Base-by-base conservation (phyloP, 2,797 vertebrate genomes). In the Lithobates sylvaticus region DNA sequence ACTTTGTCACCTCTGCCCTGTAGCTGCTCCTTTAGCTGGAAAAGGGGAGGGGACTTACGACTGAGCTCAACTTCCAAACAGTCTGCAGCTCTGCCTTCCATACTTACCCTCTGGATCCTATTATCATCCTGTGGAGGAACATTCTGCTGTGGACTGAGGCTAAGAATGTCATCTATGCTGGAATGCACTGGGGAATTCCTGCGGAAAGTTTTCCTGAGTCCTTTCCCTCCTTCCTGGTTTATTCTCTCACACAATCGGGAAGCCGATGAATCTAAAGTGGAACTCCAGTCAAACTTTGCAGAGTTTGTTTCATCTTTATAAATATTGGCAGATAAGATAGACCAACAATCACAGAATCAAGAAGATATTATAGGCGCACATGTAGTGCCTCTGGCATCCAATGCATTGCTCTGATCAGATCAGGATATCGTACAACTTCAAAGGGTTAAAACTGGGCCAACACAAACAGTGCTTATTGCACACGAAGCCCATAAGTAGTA, bases 1-100 rank as follows among this genome's bases (percentile, higher is more conserved):
- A 92, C 91, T 92, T 91, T 92, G 89, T 91, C 91, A 92, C 91
- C 93, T 92, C 89, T 93, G 91, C 91, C 91, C 92, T 32, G 78
- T 85, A 88, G 89, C 90, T 91, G 89, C 89, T 91, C 90, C 86
- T 91, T 91, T 88, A 86, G 89, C 90, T 92, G 5, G 58, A 70
- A 90, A 86, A 83, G 89, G 89, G 91, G 89, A 10, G 23, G 85
- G 27, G 12, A 16, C 32, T 32, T 32, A 32, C 23, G 36, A 12
- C 72, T 92, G 88, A 89, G 91, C 92, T 91, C 90, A 90, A 83
- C 88, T 90, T 90, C 90, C 88, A 90, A 91, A 90, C 89, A 91
- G 89, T 50, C 82, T 86, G 89, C 90, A 90, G 89, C 89, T 90
- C 88, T 88, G 83, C 86, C 8, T 87, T 88, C 87, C 79, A 84